phyloP scores from a whole-genome alignment of 2,113 vertebrate species.

The Probosciger aterrimus region DNA sequence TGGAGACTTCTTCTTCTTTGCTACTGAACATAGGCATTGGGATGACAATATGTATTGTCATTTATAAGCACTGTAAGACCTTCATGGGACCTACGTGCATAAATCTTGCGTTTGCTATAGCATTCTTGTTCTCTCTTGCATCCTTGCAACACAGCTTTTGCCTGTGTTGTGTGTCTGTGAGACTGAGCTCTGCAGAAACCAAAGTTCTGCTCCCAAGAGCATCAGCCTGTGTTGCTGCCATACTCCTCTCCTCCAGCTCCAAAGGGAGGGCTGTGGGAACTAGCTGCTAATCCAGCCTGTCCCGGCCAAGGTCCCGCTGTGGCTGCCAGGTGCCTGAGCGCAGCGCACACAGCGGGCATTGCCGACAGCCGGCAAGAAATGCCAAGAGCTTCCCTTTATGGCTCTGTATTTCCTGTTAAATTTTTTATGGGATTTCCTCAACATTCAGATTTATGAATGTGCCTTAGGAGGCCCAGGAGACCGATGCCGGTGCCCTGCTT shows the following conservation, averaged over 20 bases:
- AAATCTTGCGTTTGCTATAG: slow-evolving; percentile 13
- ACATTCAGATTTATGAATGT: neutral
- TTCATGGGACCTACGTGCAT: slow-evolving; percentile 3
- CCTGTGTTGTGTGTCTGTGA: neutral
- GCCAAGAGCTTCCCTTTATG: slow-evolving; percentile 1
- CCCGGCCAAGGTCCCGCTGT: neutral
- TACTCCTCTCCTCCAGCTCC: neutral
- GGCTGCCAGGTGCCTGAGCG: slow-evolving; percentile 21
- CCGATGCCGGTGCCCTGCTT: neutral
- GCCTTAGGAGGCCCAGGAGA: neutral
- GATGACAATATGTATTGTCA: slow-evolving; percentile 21
- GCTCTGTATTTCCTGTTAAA: neutral
- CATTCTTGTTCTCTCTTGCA: neutral
- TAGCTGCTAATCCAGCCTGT: neutral
- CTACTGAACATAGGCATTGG: slow-evolving; percentile 29
- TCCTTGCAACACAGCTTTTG: neutral
- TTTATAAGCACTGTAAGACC: slow-evolving; percentile 14
- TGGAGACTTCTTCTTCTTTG: slow-evolving; percentile 40
- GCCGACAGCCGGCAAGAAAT: neutral
- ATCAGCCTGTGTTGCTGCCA: neutral
- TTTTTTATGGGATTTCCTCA: slow-evolving; percentile 31
- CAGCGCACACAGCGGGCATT: neutral
- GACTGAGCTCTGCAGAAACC: neutral
- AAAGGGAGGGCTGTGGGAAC: neutral
- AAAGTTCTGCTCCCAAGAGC: neutral